Conservation (phyloP, 2,888 invertebrate genomes). For the Pyrgus malvae region DNA sequence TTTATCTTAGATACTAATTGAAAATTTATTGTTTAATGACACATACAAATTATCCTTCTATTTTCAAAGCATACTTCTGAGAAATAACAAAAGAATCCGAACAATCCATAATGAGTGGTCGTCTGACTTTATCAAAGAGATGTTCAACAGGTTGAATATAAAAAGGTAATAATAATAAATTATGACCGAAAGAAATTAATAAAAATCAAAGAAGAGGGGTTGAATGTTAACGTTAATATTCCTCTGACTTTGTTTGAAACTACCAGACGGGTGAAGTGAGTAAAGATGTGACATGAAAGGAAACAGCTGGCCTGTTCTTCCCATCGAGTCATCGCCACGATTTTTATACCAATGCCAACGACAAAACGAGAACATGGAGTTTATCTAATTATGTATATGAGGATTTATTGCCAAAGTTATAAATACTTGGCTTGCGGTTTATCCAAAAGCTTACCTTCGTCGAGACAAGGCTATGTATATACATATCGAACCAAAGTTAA, state of each 20-base stretch:
- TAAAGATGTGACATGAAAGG: slow-evolving; percentile 22
- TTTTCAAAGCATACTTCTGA: too few relatives aligned
- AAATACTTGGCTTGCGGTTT: slow-evolving; percentile 15
- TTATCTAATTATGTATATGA: slow-evolving; percentile 1
- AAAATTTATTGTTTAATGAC: too few relatives aligned
- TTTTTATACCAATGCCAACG: slow-evolving; percentile 21
- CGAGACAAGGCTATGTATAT: slow-evolving; percentile 18
- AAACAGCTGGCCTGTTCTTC: slow-evolving; percentile 10
- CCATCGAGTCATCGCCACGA: slow-evolving; percentile 10
- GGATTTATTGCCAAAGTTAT: slow-evolving; percentile 17
- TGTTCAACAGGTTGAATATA: too few relatives aligned
- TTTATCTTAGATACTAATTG: too few relatives aligned
- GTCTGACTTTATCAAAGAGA: too few relatives aligned
- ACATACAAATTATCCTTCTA: too few relatives aligned
- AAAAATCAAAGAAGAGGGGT: background rate
- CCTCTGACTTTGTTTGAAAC: slow-evolving; percentile 8
- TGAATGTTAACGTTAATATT: slow-evolving; percentile 6
- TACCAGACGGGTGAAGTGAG: too few relatives aligned
- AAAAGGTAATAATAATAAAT: too few relatives aligned
- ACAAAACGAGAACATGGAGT: slow-evolving; percentile 14
- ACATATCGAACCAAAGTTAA: slow-evolving; percentile 6
- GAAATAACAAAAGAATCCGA: too few relatives aligned
- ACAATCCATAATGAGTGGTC: too few relatives aligned
- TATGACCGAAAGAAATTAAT: too few relatives aligned
- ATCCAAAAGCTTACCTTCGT: slow-evolving; percentile 20